A percentile compares a stretch with the other conserved stretches of the same genome.
These are phyloP conservation scores for Agrochola lota DNA, from an alignment of 2,888 invertebrate species.

Conservation along the genomic window DNA sequence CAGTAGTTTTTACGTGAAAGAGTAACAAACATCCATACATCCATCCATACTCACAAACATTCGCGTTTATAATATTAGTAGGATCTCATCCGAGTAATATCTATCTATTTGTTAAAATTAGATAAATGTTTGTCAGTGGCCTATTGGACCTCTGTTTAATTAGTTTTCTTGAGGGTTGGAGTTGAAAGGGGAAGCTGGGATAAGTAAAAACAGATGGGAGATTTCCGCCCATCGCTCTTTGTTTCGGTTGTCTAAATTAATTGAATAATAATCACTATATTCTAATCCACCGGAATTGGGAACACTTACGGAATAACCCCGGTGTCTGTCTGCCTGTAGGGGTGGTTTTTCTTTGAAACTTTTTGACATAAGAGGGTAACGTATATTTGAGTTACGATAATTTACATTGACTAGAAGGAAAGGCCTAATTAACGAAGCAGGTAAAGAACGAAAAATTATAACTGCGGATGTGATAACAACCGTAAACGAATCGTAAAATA, in stretches of 20 bases:
- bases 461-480: background rate
- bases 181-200: constrained; percentile 32
- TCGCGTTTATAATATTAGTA: too few species aligned
- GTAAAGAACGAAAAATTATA: too few species aligned
- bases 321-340: background rate
- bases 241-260: constrained; percentile 39
- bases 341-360: background rate
- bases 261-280: constrained; percentile 34
- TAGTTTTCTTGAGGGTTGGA: constrained; percentile 46
- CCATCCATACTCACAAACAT: too few species aligned
- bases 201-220: constrained; percentile 53
- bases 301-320: background rate
- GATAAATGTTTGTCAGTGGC: constrained; percentile 36
- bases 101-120: constrained; percentile 33
- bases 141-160: constrained; percentile 35
- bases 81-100: constrained; percentile 14
- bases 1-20: too few species aligned
- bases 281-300: background rate
- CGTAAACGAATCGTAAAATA: background rate
- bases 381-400: background rate
- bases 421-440: background rate
- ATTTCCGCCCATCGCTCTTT: constrained; percentile 26
- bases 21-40: too few species aligned
- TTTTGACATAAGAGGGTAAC: background rate
- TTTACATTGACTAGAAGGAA: too few species aligned